Conservation (phyloP, 35 echinoderm and acorn worm species). For the Chiridota heheva region DNA sequence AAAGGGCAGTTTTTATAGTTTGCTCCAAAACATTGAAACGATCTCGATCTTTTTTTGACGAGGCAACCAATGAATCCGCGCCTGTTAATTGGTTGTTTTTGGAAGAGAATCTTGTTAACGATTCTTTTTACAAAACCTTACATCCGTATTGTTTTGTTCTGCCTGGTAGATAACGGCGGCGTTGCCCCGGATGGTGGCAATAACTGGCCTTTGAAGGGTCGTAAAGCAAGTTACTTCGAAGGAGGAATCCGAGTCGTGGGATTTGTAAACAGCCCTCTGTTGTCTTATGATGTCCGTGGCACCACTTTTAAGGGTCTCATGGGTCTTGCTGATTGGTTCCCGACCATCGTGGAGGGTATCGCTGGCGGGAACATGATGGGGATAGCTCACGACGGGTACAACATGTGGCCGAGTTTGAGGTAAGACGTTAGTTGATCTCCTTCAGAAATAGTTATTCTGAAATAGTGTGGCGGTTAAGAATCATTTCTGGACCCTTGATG, state of each 20-base stretch:
- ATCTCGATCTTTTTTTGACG: too few relatives aligned
- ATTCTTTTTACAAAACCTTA: too few relatives aligned
- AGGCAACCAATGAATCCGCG: too few relatives aligned
- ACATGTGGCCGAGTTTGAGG: constrained; percentile 27
- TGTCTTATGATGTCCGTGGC: constrained; percentile 7
- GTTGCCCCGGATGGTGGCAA: constrained; percentile 27
- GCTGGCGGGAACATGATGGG: not conserved
- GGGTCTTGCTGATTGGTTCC: constrained; percentile 38
- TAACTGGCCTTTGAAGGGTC: constrained; percentile 39
- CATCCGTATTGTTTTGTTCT: too few relatives aligned
- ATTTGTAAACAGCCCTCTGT: constrained; percentile 26
- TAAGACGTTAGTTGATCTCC: not conserved
- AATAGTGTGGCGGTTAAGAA: too few relatives aligned
- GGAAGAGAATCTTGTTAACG: too few relatives aligned
- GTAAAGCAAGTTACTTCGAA: constrained; percentile 8
- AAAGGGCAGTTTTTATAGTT: too few relatives aligned
- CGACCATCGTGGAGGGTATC: constrained; percentile 39
- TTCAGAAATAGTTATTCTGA: not conserved
- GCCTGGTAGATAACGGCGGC: too few relatives aligned
- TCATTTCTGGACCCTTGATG: too few relatives aligned
- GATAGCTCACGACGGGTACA: constrained; percentile 23
- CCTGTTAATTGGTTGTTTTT: too few relatives aligned
- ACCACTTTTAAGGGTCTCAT: not conserved
- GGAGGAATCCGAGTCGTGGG: constrained; percentile 28
- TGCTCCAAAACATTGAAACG: too few relatives aligned